Conservation (phyloP, 2,113 vertebrate species). For the Toxotes jaculatrix region DNA sequence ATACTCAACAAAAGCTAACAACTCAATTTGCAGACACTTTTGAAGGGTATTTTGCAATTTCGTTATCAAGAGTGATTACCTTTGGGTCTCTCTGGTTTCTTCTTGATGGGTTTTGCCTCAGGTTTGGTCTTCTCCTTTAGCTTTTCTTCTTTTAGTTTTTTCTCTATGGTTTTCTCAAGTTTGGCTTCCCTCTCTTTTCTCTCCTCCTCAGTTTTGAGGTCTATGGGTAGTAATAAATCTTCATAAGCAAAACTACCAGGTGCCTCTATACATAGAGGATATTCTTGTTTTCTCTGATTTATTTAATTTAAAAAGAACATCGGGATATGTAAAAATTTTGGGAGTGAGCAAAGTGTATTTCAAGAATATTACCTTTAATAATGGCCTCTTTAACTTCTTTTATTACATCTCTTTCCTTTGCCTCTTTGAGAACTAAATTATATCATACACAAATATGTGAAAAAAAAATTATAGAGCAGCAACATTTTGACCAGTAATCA, state of each 20-base stretch:
- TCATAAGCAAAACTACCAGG: not conserved
- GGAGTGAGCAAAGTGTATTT: not conserved
- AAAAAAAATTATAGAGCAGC: not conserved
- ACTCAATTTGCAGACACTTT: not conserved
- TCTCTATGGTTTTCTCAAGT: conserved; percentile 23
- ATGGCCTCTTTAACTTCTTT: conserved; percentile 64
- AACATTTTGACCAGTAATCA: not conserved
- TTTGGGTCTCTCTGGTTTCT: conserved; percentile 46
- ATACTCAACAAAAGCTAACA: not conserved
- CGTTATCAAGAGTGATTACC: conserved; percentile 33
- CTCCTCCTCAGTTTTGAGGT: conserved; percentile 52
- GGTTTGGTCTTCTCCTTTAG: conserved; percentile 20
- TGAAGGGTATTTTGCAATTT: not conserved
- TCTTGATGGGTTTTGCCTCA: conserved; percentile 13
- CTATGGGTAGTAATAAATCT: conserved; percentile 52
- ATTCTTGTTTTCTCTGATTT: conserved; percentile 1
- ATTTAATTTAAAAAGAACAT: not conserved
- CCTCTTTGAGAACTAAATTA: conserved; percentile 73
- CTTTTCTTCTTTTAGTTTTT: conserved; percentile 45
- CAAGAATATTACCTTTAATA: conserved; percentile 69
- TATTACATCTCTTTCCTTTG: conserved; percentile 63
- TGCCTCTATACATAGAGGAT: not conserved
- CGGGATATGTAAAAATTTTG: not conserved
- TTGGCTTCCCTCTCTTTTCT: conserved; percentile 34
- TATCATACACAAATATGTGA: conserved; percentile 26